These are phyloP conservation scores for Ganaspis sp. DNA, from an alignment of 1,140 invertebrate species.

Conservation along the genomic window DNA sequence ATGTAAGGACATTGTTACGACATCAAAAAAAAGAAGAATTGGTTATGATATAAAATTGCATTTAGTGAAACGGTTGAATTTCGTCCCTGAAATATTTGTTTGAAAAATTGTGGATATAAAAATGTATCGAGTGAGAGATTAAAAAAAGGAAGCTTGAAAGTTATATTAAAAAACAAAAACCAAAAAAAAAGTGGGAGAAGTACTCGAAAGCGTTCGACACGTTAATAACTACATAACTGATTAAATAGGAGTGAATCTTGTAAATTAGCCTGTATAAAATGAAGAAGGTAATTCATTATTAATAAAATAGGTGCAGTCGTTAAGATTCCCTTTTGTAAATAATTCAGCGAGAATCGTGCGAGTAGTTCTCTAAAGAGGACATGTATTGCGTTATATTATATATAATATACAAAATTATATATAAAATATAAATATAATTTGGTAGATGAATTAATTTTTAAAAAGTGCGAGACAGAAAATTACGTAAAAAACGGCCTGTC, in stretches of 20 bases:
- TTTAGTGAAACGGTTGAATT: not conserved
- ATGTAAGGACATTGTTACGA: not conserved
- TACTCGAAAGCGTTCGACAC: constrained; percentile 20
- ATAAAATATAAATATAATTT: constrained; percentile 9
- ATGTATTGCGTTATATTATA: constrained; percentile 33
- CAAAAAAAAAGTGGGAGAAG: constrained; percentile 7
- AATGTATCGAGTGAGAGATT: constrained; percentile 9
- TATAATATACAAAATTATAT: not conserved
- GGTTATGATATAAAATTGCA: not conserved
- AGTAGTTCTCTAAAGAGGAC: constrained; percentile 25
- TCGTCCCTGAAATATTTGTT: not conserved
- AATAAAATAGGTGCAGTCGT: constrained; percentile 45
- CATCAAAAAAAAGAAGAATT: not conserved
- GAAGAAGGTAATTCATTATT: constrained; percentile 14
- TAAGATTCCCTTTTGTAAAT: constrained; percentile 61
- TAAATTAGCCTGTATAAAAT: constrained; percentile 30
- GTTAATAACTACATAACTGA: constrained; percentile 24
- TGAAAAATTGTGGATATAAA: constrained; percentile 15
- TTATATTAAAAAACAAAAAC: not conserved
- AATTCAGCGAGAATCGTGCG: constrained; percentile 39
- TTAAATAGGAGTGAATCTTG: constrained; percentile 24
- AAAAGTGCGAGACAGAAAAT: constrained; percentile 29
- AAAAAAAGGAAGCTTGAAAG: not conserved
- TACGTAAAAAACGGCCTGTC: constrained; percentile 52
- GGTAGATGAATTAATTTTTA: constrained; percentile 11